Base-by-base conservation (phyloP, 2,113 vertebrate species). In the Telmatochromis sp. region DNA sequence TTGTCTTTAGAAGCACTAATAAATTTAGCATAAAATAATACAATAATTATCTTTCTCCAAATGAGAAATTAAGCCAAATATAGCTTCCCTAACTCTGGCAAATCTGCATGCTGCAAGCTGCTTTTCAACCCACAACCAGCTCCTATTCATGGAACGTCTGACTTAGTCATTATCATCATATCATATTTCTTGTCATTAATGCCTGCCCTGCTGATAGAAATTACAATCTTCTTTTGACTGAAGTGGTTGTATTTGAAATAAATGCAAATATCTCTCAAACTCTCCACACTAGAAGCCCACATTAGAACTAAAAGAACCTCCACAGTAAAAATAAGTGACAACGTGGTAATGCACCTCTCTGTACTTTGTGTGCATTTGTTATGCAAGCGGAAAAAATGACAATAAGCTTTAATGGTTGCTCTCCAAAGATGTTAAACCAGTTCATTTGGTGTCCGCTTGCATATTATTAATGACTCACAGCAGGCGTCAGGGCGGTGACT, bases 401-500 rank as follows among this genome's bases (percentile, higher is more conserved):
- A 40, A 9, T 58, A 31, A 51, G 55, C 21, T 55, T 54, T 54
- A 26, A 21, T 13, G 21, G 15, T 58, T 0, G 40, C 35, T 65
- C 63, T 9, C 35, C 28, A 15, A 51, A 53, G 53, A 40, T 21
- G 84, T 50, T 6, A 63, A 68, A 68, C 47, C 28, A 17, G 54
- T 65, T 71, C 19, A 13, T 35, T 15, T 14, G 55, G 23, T 40
- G 35, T 79, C 12, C 15, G 6, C 17, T 26, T 50, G 42, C 14
- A 14, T 19, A 58, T 53, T 60, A 40, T 50, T 5, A 11, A 71
- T 4, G 83, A 93, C 97, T 97, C 96, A 99, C 99, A 60, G 97
- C 97, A 3, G 98, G 98, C 2, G 96, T 98, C 84, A 97, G 95
- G 21, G 96, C 85, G 1, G 98, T 97, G 87, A 98, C 97, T 35